Evolutionary conservation across 1,140 invertebrate species (phyloP).

Genomic region (Araneus ventricosus): DNA sequence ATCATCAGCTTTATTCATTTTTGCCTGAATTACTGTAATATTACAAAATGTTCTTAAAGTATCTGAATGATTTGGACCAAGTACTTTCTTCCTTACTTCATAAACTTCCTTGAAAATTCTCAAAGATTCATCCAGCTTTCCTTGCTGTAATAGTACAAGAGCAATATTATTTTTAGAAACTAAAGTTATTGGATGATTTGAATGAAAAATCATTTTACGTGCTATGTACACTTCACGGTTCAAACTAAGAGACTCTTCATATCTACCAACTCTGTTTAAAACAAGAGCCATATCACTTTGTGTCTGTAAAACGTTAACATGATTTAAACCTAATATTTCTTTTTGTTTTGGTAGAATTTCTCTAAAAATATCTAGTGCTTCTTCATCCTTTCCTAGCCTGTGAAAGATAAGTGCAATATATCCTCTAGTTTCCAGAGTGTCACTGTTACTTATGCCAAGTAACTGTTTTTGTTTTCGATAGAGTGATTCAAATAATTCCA

Average conservation of each 20-base stretch:
- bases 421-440: constrained; percentile 76
- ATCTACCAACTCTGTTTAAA: constrained; percentile 74
- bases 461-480: constrained; percentile 73
- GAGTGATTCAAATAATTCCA: constrained; percentile 62
- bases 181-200: constrained; percentile 38
- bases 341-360: constrained; percentile 76
- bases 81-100: constrained; percentile 74
- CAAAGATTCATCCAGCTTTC: constrained; percentile 44
- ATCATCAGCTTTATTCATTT: constrained; percentile 72
- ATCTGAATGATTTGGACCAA: constrained; percentile 77
- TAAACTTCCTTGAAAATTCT: constrained; percentile 76
- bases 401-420: constrained; percentile 76
- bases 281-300: constrained; percentile 76
- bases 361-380: constrained; percentile 77
- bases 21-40: constrained; percentile 56
- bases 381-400: constrained; percentile 76
- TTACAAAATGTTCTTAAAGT: constrained; percentile 76
- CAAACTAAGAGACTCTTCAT: constrained; percentile 76
- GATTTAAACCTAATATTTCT: constrained; percentile 76
- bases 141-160: background rate
- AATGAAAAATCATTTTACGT: background rate
- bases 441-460: constrained; percentile 76
- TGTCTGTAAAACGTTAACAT: constrained; percentile 76
- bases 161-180: constrained; percentile 59
- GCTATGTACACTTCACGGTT: constrained; percentile 34